phyloP scores from a whole-genome alignment of 2,113 vertebrate species.

The Saccopteryx bilineata region DNA sequence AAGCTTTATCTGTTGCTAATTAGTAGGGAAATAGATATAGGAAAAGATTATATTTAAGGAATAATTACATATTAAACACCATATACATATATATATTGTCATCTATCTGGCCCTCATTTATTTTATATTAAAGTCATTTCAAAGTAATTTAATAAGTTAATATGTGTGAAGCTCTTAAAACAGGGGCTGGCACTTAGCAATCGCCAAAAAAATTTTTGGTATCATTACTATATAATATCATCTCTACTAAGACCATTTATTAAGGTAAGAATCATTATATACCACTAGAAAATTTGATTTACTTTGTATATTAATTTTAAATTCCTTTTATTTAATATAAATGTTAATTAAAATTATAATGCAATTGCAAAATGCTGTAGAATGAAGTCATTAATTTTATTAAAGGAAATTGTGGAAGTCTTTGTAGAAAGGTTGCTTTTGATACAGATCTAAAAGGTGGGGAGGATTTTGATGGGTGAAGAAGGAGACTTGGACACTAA shows the following conservation, averaged over 20 bases:
- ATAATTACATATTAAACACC: background rate
- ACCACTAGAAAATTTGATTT: background rate
- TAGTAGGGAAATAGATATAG: background rate
- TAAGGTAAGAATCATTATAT: background rate
- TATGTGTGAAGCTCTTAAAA: background rate
- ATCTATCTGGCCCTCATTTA: background rate
- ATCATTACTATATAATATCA: background rate
- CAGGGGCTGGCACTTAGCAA: background rate
- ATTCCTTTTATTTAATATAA: background rate
- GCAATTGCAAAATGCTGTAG: background rate
- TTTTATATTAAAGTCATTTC: background rate
- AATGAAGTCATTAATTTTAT: background rate
- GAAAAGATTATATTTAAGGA: background rate
- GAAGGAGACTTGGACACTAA: background rate
- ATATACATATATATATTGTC: background rate
- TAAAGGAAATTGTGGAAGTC: background rate
- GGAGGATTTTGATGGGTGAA: background rate
- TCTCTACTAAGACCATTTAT: background rate
- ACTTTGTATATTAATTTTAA: background rate
- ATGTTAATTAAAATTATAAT: background rate
- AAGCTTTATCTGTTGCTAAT: background rate
- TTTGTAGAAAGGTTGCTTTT: background rate
- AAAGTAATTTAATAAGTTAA: conserved; percentile 3
- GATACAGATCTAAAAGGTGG: background rate
- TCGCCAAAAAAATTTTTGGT: background rate